Percentiles rank a stretch among this genome's conserved stretches.
Conservation (phyloP, 2,113 vertebrate genomes). For the human (Homo sapiens) region DNA sequence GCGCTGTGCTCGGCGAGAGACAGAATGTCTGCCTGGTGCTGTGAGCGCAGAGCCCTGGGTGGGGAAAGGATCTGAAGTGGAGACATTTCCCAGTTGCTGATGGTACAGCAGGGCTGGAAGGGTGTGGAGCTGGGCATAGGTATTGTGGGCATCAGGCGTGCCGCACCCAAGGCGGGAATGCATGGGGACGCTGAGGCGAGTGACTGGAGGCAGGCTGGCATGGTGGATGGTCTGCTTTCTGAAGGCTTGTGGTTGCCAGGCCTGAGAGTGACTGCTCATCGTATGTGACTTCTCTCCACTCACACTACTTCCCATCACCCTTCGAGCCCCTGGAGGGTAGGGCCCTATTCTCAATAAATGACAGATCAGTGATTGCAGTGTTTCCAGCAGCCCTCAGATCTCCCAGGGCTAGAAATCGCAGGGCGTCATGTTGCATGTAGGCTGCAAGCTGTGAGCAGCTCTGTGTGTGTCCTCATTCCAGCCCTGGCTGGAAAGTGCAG, state of each 20-base stretch:
- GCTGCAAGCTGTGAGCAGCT: fast-evolving
- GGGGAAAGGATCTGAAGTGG: background rate
- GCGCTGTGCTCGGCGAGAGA: background rate
- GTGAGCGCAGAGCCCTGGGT: fast-evolving
- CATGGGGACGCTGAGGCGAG: fast-evolving
- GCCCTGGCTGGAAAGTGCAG: background rate
- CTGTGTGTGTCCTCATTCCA: fast-evolving
- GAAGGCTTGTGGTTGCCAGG: background rate
- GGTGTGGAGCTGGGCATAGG: background rate
- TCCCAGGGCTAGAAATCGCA: fast-evolving
- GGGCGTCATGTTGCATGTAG: fast-evolving
- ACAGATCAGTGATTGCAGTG: fast-evolving
- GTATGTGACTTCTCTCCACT: background rate
- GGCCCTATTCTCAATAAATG: background rate
- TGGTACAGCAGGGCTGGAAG: fast-evolving
- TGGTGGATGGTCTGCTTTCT: background rate
- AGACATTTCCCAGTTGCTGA: background rate
- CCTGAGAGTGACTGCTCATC: background rate
- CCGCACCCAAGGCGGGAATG: fast-evolving
- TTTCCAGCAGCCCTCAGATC: fast-evolving
- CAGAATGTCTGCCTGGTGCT: fast-evolving
- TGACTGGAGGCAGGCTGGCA: background rate
- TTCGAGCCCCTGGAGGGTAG: fast-evolving
- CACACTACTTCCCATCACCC: fast-evolving
- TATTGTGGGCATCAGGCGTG: fast-evolving